These are phyloP conservation scores for Cassiopea andromeda DNA, from an alignment of 30 jellyfish, hydroid and myxozoan species.

Conservation along the genomic window DNA sequence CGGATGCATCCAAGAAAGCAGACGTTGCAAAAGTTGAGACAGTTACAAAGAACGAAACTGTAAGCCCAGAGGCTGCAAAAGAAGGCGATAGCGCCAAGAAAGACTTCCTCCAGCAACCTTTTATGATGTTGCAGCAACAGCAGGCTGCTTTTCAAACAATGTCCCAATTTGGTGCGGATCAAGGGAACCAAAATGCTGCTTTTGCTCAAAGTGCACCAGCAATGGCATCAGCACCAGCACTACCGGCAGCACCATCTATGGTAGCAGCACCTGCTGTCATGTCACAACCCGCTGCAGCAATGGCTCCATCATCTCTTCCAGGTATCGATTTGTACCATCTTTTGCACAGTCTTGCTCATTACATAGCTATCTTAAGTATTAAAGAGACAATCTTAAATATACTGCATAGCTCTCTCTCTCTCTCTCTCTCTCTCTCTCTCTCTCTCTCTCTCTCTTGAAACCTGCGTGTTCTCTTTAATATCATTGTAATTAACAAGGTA, in stretches of 20 bases:
- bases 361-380: neutral
- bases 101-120: conserved; percentile 67
- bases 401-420: no score
- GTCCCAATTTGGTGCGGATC: conserved; percentile 64
- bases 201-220: conserved; percentile 28
- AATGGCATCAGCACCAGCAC: conserved; percentile 43
- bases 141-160: conserved; percentile 71
- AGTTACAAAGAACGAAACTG: conserved; percentile 25
- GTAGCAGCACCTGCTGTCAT: conserved; percentile 35
- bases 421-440: no score
- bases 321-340: neutral
- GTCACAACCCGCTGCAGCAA: conserved; percentile 16
- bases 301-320: neutral
- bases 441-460: no score
- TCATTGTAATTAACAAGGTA: no score
- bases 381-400: neutral
- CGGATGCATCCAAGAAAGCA: conserved; percentile 33
- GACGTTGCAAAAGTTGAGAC: conserved; percentile 14
- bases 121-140: conserved; percentile 57
- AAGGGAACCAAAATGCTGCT: conserved; percentile 50
- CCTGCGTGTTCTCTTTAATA: no score
- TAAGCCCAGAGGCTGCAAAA: conserved; percentile 20
- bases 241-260: conserved; percentile 28
- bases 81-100: conserved; percentile 50
- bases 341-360: neutral